Conservation (phyloP, 2,888 invertebrate species). For the Drosophila vallismaia region DNA sequence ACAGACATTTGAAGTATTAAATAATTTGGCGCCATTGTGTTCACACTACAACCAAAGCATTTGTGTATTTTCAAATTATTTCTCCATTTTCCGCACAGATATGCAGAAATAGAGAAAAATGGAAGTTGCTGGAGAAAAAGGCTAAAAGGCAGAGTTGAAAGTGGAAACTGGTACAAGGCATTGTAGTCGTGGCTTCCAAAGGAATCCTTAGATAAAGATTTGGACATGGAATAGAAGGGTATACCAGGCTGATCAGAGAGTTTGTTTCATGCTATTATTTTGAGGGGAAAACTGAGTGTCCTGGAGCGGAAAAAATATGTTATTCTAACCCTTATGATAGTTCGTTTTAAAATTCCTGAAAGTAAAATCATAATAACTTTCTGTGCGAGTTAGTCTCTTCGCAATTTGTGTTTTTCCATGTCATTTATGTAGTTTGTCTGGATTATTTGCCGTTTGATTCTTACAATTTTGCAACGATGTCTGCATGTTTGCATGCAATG, state of each 20-base stretch:
- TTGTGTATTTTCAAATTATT: constrained; percentile 71
- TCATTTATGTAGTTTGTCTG: constrained; percentile 62
- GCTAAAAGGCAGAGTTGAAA: constrained; percentile 22
- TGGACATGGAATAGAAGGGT: constrained; percentile 23
- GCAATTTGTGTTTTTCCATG: constrained; percentile 53
- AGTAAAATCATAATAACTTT: constrained; percentile 35
- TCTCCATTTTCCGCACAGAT: constrained; percentile 73
- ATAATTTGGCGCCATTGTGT: constrained; percentile 80
- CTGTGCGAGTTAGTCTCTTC: constrained; percentile 34
- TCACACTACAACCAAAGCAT: constrained; percentile 49
- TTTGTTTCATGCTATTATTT: neutral
- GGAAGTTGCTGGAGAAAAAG: constrained; percentile 9
- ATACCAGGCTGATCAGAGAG: neutral
- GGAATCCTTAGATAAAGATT: constrained; percentile 19
- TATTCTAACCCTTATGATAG: neutral
- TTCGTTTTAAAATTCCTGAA: neutral
- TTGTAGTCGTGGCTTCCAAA: constrained; percentile 47
- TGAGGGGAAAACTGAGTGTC: neutral
- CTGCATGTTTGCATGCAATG: constrained; percentile 72
- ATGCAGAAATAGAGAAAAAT: constrained; percentile 49
- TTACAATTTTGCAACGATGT: constrained; percentile 69
- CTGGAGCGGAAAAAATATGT: neutral
- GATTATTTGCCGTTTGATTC: constrained; percentile 76
- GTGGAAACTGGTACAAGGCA: constrained; percentile 69
- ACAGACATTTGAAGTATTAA: constrained; percentile 77